Evolutionary conservation across 2,888 invertebrate genomes (phyloP).

Genomic region (Opisthograptis luteolata): DNA sequence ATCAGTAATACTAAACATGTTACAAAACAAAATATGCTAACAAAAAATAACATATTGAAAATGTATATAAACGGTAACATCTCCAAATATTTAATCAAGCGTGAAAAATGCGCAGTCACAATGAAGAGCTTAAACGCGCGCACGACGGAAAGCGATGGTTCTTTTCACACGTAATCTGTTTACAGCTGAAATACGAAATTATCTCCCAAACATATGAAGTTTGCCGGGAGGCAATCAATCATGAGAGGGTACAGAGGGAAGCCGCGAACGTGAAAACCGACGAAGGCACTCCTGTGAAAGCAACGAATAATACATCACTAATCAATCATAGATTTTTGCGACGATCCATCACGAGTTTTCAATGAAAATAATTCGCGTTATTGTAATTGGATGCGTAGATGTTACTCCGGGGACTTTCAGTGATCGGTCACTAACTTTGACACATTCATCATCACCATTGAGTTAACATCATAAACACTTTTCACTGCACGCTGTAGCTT

Average conservation of each 20-base stretch:
- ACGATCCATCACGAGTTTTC: conserved; percentile 81
- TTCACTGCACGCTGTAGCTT: conserved; percentile 56
- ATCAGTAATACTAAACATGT: background rate
- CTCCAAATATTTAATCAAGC: conserved; percentile 52
- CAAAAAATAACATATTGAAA: conserved; percentile 10
- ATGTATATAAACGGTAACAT: conserved; percentile 18
- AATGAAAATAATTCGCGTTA: conserved; percentile 64
- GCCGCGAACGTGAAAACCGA: conserved; percentile 72
- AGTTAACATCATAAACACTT: conserved; percentile 18
- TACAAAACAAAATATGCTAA: conserved; percentile 1
- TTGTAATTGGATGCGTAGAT: conserved; percentile 37
- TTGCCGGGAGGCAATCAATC: conserved; percentile 78
- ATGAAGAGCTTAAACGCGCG: conserved; percentile 58
- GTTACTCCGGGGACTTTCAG: conserved; percentile 36
- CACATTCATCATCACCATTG: conserved; percentile 35
- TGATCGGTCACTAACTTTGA: conserved; percentile 31
- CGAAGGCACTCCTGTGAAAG: conserved; percentile 76
- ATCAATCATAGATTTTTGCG: conserved; percentile 82
- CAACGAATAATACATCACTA: conserved; percentile 80
- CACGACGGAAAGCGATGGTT: conserved; percentile 63
- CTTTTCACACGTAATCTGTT: conserved; percentile 81
- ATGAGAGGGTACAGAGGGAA: conserved; percentile 69
- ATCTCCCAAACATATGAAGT: conserved; percentile 83
- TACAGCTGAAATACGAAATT: conserved; percentile 83
- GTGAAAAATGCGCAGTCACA: conserved; percentile 65